phyloP scores from a whole-genome alignment of 2,113 vertebrate genomes.

The Campylomormyrus tamandua region DNA sequence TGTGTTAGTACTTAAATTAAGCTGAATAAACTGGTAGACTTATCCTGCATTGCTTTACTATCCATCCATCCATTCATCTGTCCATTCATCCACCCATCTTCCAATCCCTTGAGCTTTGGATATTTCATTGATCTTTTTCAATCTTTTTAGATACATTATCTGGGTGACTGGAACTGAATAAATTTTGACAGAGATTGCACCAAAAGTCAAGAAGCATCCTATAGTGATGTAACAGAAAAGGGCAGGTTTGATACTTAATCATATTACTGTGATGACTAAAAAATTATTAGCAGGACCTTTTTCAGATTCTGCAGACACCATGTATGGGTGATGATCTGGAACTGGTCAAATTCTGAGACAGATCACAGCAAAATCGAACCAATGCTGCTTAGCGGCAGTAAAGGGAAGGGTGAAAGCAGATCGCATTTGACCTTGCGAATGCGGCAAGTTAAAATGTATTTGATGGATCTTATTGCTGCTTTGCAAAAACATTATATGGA shows the following conservation, averaged over 20 bases:
- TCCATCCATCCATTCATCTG: not conserved
- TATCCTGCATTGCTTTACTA: not conserved
- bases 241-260: not conserved
- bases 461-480: not conserved
- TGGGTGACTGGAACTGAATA: not conserved
- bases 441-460: not conserved
- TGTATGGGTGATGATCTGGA: not conserved
- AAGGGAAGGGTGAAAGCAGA: not conserved
- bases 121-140: not conserved
- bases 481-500: not conserved
- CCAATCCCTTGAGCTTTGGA: not conserved
- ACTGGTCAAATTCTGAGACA: not conserved
- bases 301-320: not conserved
- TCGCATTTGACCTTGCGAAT: not conserved
- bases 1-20: not conserved
- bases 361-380: not conserved
- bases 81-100: not conserved
- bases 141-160: not conserved
- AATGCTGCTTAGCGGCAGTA: not conserved
- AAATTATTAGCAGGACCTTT: not conserved
- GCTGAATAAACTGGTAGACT: not conserved
- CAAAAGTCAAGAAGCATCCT: not conserved
- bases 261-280: not conserved
- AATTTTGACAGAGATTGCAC: not conserved
- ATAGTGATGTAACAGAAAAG: not conserved